Percentiles rank a stretch among this genome's conserved stretches.
Conservation (phyloP, 2,888 invertebrate species). For the Netelia fuscicornis region DNA sequence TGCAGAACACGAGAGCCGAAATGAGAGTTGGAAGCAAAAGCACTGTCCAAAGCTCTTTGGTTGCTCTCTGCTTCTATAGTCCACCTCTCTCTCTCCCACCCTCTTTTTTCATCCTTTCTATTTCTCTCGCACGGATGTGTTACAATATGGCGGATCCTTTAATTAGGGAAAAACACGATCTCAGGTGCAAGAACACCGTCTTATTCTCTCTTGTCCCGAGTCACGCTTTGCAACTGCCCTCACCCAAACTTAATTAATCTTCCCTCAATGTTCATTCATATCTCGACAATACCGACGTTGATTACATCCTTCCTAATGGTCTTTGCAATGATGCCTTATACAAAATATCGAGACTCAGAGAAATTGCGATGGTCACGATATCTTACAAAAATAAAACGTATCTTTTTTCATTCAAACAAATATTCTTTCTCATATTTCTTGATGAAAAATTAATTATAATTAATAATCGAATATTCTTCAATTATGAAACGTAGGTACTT, state of each 20-base stretch:
- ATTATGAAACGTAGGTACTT: too few species aligned
- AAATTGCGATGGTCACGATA: slow-evolving; percentile 9
- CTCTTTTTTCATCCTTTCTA: slow-evolving; percentile 11
- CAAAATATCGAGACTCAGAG: background rate
- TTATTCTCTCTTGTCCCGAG: background rate
- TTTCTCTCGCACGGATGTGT: slow-evolving; percentile 16
- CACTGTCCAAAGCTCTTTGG: slow-evolving; percentile 30
- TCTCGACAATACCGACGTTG: slow-evolving; percentile 50
- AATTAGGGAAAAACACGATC: slow-evolving; percentile 62
- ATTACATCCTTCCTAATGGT: slow-evolving; percentile 54
- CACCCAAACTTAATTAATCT: slow-evolving; percentile 59
- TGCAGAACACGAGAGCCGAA: slow-evolving; percentile 15
- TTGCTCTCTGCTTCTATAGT: slow-evolving; percentile 6
- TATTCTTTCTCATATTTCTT: too few species aligned
- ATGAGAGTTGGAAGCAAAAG: slow-evolving; percentile 54
- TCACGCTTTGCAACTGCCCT: background rate
- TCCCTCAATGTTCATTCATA: slow-evolving; percentile 52
- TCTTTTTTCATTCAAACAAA: too few species aligned
- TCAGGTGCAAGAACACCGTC: slow-evolving; percentile 45
- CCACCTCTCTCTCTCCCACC: background rate
- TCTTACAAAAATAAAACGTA: background rate
- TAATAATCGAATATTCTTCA: too few species aligned
- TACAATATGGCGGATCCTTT: slow-evolving; percentile 41
- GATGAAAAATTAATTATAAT: too few species aligned
- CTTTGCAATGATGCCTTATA: slow-evolving; percentile 16